Conservation (phyloP, 2,113 vertebrate species). For the Mus pahari region DNA sequence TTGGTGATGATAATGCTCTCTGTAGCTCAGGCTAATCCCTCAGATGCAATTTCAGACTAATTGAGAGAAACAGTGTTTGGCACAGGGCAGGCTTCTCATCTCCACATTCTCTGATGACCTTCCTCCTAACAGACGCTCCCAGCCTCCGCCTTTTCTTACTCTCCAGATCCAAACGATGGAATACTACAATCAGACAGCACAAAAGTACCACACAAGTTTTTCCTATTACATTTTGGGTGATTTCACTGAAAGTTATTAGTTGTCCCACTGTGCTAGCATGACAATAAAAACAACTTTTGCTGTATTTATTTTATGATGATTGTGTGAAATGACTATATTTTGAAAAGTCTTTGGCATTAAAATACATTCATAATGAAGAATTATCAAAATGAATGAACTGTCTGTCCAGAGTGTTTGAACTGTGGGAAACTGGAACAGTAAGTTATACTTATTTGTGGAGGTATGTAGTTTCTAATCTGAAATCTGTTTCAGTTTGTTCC, state of each 20-base stretch:
- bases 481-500: slow-evolving; percentile 75
- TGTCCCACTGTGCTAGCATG: not conserved
- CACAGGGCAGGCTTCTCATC: not conserved
- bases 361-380: slow-evolving; percentile 41
- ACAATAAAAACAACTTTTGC: not conserved
- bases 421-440: slow-evolving; percentile 53
- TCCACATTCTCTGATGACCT: rapidly evolving
- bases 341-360: slow-evolving; percentile 27
- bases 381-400: slow-evolving; percentile 14
- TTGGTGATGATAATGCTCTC: not conserved
- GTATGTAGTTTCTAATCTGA: slow-evolving; percentile 65
- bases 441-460: slow-evolving; percentile 64
- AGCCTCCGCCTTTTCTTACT: not conserved
- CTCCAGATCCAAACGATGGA: not conserved
- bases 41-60: not conserved
- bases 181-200: not conserved
- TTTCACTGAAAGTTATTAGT: not conserved
- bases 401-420: not conserved
- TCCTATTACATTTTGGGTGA: not conserved
- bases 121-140: not conserved
- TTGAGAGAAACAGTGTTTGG: not conserved
- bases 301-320: not conserved
- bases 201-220: not conserved
- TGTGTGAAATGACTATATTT: not conserved
- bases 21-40: not conserved